Percentiles rank a stretch among this genome's conserved stretches.
Conservation (phyloP, 2,888 invertebrate species). For the Frankliniella fusca region DNA sequence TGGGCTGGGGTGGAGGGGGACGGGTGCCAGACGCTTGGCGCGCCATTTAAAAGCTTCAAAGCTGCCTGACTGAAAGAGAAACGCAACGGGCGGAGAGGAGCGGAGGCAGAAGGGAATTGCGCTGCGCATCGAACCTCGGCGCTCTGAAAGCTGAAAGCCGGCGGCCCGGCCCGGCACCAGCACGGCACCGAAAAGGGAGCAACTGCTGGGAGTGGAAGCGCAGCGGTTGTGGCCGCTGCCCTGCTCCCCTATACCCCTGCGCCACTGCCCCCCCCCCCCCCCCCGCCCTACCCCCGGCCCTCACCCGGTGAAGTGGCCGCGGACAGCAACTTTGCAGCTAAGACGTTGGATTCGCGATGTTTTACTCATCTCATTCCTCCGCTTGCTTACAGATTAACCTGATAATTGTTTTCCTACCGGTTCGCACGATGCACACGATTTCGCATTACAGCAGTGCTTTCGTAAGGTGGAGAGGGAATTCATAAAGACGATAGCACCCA, state of each 20-base stretch:
- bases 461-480: no score
- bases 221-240: neutral
- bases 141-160: neutral
- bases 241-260: neutral
- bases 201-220: neutral
- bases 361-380: neutral
- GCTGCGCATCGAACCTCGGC: neutral
- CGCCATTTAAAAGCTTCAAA: constrained; percentile 9
- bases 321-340: neutral
- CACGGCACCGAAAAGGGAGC: neutral
- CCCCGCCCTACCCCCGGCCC: neutral
- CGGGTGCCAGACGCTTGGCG: neutral
- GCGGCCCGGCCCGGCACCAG: neutral
- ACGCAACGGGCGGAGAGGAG: neutral
- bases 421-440: no score
- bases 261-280: neutral
- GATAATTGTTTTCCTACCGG: no score
- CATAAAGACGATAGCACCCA: no score
- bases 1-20: neutral
- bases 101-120: no score
- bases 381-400: neutral
- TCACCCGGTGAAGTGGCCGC: neutral
- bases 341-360: neutral
- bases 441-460: no score
- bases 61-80: neutral